Base-by-base conservation (phyloP, 1,140 invertebrate genomes). In the Drosophila kohkoa region DNA sequence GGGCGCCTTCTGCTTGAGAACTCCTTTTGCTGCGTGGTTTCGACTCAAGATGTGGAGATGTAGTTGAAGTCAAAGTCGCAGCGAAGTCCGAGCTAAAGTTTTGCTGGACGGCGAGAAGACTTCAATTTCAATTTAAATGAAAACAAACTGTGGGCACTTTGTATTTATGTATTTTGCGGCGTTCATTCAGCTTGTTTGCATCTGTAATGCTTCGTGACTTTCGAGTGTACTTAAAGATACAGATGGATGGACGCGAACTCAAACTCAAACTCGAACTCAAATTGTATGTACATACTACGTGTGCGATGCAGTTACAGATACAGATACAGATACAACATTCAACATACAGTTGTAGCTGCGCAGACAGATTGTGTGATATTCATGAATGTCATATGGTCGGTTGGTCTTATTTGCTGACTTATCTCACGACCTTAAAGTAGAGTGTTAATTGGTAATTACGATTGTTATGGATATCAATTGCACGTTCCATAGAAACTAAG, bases 61-160 rank as follows among this genome's bases (percentile, higher is more conserved):
- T 6, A 38, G 52, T 41, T 38, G 64, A 41, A 25, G 20, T 25
- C 20, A 25, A 25, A 55, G 49, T 57, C 15, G 46, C 20, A 66
- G 62, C 59, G 55, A 10, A 52, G 67, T 52, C 57, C 35, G 59
- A 48, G 45, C 20, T 65, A 43, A 54, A 65, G 69, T 66, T 62
- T 46, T 52, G 46, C 28, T 51, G 52, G 35, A 35, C 38, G 38
- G 73, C 73, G 77, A 66, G 55, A 75, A 59, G 69, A 88, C 85
- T 88, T 88, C 78, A 88, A 88, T 88, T 88, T 88, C 83, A 88
- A 88, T 88, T 88, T 88, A 88, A 88, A 88, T 88, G 85, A 88
- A 88, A 88, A 88, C 83, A 88, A 89, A 88, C 85, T 88, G 85
- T 81, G 54, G 85, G 82, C 83, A 88, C 85, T 88, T 89, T 89